phyloP scores from a whole-genome alignment of 2,888 invertebrate genomes.

The Sacculina carcini region DNA sequence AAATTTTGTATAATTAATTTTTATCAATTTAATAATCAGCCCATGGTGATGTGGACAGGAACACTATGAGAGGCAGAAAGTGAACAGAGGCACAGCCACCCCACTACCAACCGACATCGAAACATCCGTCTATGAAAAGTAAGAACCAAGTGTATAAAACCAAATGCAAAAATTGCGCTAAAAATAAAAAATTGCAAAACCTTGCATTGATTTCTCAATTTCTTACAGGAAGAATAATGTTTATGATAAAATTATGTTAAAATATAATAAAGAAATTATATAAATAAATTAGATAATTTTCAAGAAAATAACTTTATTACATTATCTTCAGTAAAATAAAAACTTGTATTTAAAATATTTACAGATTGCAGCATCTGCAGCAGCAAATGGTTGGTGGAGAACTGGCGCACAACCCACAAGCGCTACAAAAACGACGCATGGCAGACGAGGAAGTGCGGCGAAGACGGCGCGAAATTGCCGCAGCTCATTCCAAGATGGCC shows the following conservation, averaged over 20 bases:
- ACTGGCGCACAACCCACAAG: constrained; percentile 37
- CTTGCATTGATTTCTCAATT: neutral
- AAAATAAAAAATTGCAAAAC: too few relatives aligned
- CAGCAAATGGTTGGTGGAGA: constrained; percentile 55
- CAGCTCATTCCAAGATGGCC: constrained; percentile 27
- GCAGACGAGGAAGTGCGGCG: constrained; percentile 39
- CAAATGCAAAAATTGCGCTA: too few relatives aligned
- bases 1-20: too few relatives aligned
- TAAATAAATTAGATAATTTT: too few relatives aligned
- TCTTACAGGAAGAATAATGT: neutral
- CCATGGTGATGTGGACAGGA: too few relatives aligned
- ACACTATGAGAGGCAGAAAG: too few relatives aligned
- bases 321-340: too few relatives aligned
- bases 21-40: too few relatives aligned
- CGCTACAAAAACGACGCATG: constrained; percentile 38
- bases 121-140: neutral
- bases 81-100: too few relatives aligned
- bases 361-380: constrained; percentile 34
- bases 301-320: too few relatives aligned
- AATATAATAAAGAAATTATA: too few relatives aligned
- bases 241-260: neutral
- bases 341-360: neutral
- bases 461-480: constrained; percentile 38
- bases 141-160: neutral
- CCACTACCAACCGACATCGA: neutral